phyloP scores from a whole-genome alignment of 2,888 invertebrate species.

The Alloplasta piceator region DNA sequence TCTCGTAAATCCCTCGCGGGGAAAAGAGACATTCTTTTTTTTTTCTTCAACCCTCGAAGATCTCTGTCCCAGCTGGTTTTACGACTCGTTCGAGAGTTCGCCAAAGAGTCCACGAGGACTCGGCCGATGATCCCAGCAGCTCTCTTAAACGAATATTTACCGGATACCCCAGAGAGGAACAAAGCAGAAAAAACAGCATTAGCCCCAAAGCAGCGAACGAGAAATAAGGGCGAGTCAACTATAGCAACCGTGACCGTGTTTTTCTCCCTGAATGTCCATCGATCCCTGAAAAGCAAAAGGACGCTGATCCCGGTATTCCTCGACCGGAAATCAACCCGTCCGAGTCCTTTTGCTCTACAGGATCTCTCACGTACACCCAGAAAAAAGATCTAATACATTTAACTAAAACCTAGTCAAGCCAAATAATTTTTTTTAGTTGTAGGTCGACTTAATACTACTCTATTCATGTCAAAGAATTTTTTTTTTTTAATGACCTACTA shows the following conservation, averaged over 20 bases:
- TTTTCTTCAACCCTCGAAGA: neutral
- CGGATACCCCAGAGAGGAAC: constrained; percentile 1
- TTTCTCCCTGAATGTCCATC: neutral
- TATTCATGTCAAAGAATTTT: too few species aligned
- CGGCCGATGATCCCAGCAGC: neutral
- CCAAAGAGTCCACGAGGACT: constrained; percentile 43
- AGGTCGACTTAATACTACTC: too few species aligned
- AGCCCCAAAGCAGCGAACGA: neutral
- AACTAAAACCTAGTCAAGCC: too few species aligned
- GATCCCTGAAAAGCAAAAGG: too few species aligned
- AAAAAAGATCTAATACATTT: too few species aligned
- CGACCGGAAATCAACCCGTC: too few species aligned
- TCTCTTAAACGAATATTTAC: constrained; percentile 60
- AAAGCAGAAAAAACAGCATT: constrained; percentile 12
- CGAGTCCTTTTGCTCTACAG: too few species aligned
- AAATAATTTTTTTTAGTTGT: too few species aligned
- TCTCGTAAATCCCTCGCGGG: constrained; percentile 53
- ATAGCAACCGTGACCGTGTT: neutral
- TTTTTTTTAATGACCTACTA: too few species aligned
- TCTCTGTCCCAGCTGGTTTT: constrained; percentile 37
- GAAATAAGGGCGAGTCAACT: neutral
- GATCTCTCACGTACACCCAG: too few species aligned
- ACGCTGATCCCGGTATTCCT: too few species aligned
- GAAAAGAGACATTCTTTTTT: constrained; percentile 13
- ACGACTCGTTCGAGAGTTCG: constrained; percentile 37